Base-by-base conservation (phyloP, 2,113 vertebrate species). In the Lipophrys pholis region DNA sequence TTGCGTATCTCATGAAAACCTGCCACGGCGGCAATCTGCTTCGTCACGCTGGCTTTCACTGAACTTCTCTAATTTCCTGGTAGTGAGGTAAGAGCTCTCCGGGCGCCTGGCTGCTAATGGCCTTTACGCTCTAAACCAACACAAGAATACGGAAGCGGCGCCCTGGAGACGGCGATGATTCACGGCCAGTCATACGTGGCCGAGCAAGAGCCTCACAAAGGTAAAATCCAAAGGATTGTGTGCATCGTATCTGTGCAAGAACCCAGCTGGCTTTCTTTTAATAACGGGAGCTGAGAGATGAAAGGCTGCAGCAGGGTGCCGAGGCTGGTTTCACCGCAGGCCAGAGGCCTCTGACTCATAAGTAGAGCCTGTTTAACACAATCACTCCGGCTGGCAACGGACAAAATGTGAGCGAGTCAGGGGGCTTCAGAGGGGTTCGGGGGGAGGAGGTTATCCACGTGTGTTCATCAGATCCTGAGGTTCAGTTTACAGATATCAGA, bases 1-100 rank as follows among this genome's bases (percentile, higher is more conserved):
- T 62, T 65, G 43, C 3, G n/a, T 73, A 78, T 86, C 81, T 75
- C 68, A 67, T 69, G 73, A 84, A 77, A 61, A 84, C 73, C 76
- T 21, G 74, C 66, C 17, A n/a, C 82, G 52, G 40, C 30, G 70
- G 77, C 35, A 84, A 85, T 80, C 56, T 58, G 89, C 76, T 71
- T 76, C 38, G 82, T 87, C 82, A 78, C 11, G 15, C 9, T 52
- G 45, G 66, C 68, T 48, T 58, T 80, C 54, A 50, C 55, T 15
- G 21, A 59, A 62, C 36, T 50, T 76, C 76, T 81, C 76, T 2
- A 7, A 21, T 85, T 85, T 86, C 87, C 73, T 69, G 69, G 41
- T 63, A 50, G 67, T 59, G 67, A 69, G 60, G 78, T 35, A 60
- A 56, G 75, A 60, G 79, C 65, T 83, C 50, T 76, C 41, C 8